Conservation (phyloP, 2,888 invertebrate genomes). For the Ganaspis brasiliensis region DNA sequence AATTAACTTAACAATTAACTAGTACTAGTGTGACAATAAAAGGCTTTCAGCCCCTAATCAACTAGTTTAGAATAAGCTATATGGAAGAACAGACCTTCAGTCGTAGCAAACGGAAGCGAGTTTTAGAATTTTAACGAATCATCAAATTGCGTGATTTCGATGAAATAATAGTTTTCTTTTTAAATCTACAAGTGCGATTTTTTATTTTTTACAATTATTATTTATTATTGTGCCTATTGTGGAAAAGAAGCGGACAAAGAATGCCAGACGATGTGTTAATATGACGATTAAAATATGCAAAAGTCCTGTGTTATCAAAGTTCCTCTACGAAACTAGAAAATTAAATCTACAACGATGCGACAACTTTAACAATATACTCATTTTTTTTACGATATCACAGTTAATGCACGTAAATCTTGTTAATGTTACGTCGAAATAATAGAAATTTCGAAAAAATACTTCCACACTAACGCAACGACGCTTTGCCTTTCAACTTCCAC, state of each 20-base stretch:
- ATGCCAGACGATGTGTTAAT: conserved; percentile 32
- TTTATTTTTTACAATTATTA: neutral
- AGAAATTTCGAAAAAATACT: conserved; percentile 35
- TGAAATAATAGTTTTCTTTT: neutral
- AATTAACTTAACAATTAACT: conserved; percentile 54
- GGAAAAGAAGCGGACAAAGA: conserved; percentile 23
- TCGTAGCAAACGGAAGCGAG: conserved; percentile 74
- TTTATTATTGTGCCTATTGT: conserved; percentile 3
- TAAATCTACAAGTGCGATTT: conserved; percentile 30
- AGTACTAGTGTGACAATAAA: conserved; percentile 39
- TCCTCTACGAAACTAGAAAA: conserved; percentile 39
- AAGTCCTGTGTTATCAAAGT: conserved; percentile 22
- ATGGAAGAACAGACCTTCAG: conserved; percentile 78
- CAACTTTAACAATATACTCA: conserved; percentile 42
- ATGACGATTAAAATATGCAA: neutral
- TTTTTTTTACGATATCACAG: conserved; percentile 43
- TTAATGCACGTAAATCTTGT: conserved; percentile 43
- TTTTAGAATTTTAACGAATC: conserved; percentile 37
- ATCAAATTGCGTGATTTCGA: conserved; percentile 28
- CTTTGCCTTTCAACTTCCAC: neutral
- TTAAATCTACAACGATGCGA: conserved; percentile 35
- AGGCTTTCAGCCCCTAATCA: conserved; percentile 61
- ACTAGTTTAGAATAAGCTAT: conserved; percentile 75
- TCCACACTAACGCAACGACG: neutral
- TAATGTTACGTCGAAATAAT: conserved; percentile 43